Conservation (phyloP, 2,113 vertebrate species). For the Morone saxatilis region DNA sequence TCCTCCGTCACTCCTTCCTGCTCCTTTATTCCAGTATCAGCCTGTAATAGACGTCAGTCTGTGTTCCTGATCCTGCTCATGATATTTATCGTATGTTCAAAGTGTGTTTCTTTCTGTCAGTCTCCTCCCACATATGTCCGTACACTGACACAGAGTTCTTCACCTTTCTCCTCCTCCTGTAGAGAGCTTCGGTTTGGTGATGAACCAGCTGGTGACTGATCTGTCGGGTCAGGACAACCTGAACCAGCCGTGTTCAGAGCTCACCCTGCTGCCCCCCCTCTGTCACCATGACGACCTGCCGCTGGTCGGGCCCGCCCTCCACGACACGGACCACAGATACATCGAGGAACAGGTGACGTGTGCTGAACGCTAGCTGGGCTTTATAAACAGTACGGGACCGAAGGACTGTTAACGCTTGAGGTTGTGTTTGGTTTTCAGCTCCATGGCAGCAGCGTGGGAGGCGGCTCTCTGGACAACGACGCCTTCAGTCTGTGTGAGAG, state of each 20-base stretch:
- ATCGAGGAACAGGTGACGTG: slow-evolving; percentile 90
- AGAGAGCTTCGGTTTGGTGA: slow-evolving; percentile 88
- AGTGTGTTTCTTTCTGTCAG: no score
- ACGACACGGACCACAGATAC: slow-evolving; percentile 88
- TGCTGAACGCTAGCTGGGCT: no score
- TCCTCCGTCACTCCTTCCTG: background rate
- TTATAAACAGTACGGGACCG: background rate
- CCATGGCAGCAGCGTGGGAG: slow-evolving; percentile 84
- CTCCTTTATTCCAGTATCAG: background rate
- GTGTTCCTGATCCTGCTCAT: no score
- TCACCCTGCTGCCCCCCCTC: slow-evolving; percentile 88
- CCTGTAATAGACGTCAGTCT: background rate
- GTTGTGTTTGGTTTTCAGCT: slow-evolving; percentile 76
- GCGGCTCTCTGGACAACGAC: slow-evolving; percentile 91
- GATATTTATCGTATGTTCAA: no score
- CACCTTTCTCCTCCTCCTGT: slow-evolving; percentile 18
- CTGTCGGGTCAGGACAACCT: slow-evolving; percentile 88
- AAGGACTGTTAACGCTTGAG: background rate
- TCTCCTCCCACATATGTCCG: no score
- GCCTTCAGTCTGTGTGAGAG: slow-evolving; percentile 88
- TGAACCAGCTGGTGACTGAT: slow-evolving; percentile 91
- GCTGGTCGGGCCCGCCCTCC: slow-evolving; percentile 86
- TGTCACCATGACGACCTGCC: slow-evolving; percentile 90
- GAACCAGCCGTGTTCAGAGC: slow-evolving; percentile 81
- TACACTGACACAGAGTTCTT: background rate